Percentiles rank a stretch among this genome's conserved stretches.
Conservation (phyloP, 2,888 invertebrate genomes). For the Conops quadrifasciatus region DNA sequence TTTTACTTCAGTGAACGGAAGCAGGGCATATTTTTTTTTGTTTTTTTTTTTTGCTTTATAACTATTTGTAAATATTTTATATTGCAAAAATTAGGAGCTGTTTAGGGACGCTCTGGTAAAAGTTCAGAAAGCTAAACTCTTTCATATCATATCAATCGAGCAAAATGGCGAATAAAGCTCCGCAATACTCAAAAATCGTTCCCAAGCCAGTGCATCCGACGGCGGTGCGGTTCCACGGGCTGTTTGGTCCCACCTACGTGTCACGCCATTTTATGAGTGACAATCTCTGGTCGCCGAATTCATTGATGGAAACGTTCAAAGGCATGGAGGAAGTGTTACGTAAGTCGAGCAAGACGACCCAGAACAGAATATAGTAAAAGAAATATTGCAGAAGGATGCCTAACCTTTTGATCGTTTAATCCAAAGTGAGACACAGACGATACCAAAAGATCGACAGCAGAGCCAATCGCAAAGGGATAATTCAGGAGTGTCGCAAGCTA, state of each 20-base stretch:
- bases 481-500: constrained; percentile 49
- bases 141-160: neutral
- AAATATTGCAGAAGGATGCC: neutral
- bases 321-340: constrained; percentile 58
- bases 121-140: neutral
- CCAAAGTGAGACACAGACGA: constrained; percentile 51
- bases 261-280: constrained; percentile 61
- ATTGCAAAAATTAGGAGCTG: neutral
- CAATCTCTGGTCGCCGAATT: constrained; percentile 57
- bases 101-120: neutral
- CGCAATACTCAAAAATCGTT: constrained; percentile 17
- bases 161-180: neutral
- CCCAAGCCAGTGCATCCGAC: constrained; percentile 58
- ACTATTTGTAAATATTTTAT: neutral
- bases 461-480: constrained; percentile 51
- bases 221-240: constrained; percentile 56
- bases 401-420: neutral
- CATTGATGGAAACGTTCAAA: constrained; percentile 57
- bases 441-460: constrained; percentile 54
- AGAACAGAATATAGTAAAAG: neutral
- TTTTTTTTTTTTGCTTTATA: neutral
- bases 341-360: constrained; percentile 46
- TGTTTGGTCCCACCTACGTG: constrained; percentile 59
- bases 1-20: neutral
- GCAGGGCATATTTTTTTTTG: neutral